Conservation (phyloP, 2,797 vertebrate genomes). For the Sebastes matsubarae region DNA sequence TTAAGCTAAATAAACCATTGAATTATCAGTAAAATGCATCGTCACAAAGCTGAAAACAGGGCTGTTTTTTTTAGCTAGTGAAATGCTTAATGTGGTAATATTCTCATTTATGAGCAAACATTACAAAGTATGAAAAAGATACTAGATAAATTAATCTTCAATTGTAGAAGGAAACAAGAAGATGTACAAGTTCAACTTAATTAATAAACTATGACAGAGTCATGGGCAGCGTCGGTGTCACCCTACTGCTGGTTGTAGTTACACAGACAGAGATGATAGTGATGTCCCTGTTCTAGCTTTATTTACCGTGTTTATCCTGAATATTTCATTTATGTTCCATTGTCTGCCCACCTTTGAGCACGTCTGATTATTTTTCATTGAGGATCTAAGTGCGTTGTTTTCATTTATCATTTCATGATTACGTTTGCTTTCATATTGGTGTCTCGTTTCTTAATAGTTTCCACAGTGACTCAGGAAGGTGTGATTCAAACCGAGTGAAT, state of each 20-base stretch:
- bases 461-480: slow-evolving; percentile 4
- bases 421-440: neutral
- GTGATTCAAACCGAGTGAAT: slow-evolving; percentile 21
- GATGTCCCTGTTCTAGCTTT: neutral
- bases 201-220: neutral
- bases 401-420: neutral
- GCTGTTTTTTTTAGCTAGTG: neutral
- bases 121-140: neutral
- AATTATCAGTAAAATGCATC: no score
- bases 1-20: no score
- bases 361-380: neutral
- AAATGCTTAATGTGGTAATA: neutral
- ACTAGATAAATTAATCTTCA: neutral
- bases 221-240: neutral
- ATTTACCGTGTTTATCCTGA: neutral
- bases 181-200: neutral
- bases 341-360: neutral
- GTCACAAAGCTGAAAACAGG: no score
- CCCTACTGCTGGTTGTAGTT: neutral
- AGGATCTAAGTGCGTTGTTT: neutral
- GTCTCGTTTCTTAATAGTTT: neutral
- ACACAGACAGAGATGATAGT: neutral
- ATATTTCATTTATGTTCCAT: neutral
- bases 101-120: neutral
- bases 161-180: neutral